Evolutionary conservation across 2,888 invertebrate species (phyloP).

Genomic region (Drosophila paranaensis): DNA sequence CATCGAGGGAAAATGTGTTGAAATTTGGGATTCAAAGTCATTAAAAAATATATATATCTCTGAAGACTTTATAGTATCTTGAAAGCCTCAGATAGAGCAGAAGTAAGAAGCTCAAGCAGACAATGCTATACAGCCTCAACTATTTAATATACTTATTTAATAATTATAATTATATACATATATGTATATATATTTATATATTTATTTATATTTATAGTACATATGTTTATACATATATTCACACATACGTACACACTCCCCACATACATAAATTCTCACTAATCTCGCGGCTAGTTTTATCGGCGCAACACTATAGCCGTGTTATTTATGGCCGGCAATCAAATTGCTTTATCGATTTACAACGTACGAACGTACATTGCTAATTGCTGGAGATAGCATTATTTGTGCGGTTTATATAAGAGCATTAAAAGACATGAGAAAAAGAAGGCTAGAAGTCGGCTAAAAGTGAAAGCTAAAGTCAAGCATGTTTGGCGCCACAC

Average conservation of each 20-base stretch:
- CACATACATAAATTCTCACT: slow-evolving; percentile 1
- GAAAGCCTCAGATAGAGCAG: too few species aligned
- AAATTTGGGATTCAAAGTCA: too few species aligned
- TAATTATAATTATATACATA: too few species aligned
- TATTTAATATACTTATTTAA: too few species aligned
- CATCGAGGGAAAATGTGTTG: not conserved
- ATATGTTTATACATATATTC: not conserved
- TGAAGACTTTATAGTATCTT: too few species aligned
- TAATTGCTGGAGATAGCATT: slow-evolving; percentile 16
- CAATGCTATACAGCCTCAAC: too few species aligned
- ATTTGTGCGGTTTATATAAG: slow-evolving; percentile 1
- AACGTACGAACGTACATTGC: slow-evolving; percentile 10
- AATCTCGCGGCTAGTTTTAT: slow-evolving; percentile 34
- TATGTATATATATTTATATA: not conserved
- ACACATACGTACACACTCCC: not conserved
- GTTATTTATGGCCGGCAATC: slow-evolving; percentile 37
- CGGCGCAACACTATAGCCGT: slow-evolving; percentile 21
- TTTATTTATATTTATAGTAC: too few species aligned
- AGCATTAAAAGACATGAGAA: too few species aligned
- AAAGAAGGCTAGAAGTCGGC: not conserved
- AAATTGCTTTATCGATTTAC: slow-evolving; percentile 36
- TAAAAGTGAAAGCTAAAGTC: not conserved
- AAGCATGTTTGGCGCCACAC: not conserved
- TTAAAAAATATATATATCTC: too few species aligned
- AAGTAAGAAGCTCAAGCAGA: too few species aligned